phyloP scores from a whole-genome alignment of 2,113 vertebrate species.

The Pedionomus torquatus region DNA sequence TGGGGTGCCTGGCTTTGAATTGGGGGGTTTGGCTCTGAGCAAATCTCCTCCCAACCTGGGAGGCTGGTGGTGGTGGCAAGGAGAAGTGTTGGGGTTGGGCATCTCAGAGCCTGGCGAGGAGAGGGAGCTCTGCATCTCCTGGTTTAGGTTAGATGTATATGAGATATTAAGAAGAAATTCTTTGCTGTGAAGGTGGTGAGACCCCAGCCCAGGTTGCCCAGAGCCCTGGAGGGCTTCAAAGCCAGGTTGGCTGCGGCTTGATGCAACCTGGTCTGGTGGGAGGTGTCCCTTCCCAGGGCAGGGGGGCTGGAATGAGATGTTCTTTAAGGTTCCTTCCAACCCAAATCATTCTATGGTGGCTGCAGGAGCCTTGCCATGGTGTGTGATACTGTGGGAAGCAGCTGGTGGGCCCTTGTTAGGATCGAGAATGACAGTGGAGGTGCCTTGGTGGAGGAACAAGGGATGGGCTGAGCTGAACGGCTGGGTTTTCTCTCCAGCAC shows the following conservation, averaged over 20 bases:
- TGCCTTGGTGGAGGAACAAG: neutral
- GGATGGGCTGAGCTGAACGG: neutral
- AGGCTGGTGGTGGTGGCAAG: neutral
- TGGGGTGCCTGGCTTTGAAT: neutral
- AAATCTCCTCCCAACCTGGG: neutral
- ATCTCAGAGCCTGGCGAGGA: neutral
- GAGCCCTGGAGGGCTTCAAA: neutral
- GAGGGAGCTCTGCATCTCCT: accelerated
- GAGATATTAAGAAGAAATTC: neutral
- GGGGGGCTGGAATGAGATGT: neutral
- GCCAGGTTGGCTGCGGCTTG: neutral
- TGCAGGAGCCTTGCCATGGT: neutral
- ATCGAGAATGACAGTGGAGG: neutral
- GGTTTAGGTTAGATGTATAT: neutral
- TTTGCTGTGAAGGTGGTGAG: neutral
- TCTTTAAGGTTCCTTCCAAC: neutral
- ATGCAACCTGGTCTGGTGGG: neutral
- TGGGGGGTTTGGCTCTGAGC: accelerated
- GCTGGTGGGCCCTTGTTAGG: neutral
- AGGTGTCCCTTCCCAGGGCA: neutral
- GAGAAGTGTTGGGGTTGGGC: neutral
- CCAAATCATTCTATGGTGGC: neutral
- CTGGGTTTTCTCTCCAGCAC: neutral
- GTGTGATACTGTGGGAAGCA: too few relatives aligned
- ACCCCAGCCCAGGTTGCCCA: neutral